phyloP scores from a whole-genome alignment of 2,888 invertebrate species.

The Campopleginae sp. region DNA sequence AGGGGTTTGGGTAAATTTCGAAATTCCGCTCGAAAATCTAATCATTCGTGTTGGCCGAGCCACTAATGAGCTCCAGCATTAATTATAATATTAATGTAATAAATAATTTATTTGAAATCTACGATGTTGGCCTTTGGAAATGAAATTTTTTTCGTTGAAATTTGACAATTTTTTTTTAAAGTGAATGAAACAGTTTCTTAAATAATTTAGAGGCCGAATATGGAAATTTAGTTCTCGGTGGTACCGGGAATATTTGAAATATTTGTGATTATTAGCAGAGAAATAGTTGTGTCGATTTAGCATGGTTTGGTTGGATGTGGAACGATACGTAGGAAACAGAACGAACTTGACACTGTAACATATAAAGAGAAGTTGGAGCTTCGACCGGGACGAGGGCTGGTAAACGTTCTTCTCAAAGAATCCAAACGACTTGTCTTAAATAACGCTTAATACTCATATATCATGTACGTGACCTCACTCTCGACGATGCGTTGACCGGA shows the following conservation, averaged over 20 bases:
- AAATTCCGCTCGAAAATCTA: not conserved
- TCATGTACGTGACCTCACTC: conserved; percentile 68
- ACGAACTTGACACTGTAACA: conserved; percentile 68
- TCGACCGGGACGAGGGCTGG: conserved; percentile 34
- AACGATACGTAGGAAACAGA: not conserved
- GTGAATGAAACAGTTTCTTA: not conserved
- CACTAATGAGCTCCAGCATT: not conserved
- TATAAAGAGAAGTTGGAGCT: conserved; percentile 26
- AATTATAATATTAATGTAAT: not conserved
- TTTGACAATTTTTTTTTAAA: no score
- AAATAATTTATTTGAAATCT: not conserved
- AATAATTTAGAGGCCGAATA: not conserved
- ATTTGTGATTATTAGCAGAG: no score
- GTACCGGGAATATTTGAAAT: not conserved
- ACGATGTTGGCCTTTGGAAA: not conserved
- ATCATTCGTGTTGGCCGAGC: not conserved
- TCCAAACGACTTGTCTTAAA: conserved; percentile 64
- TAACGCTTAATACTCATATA: conserved; percentile 65
- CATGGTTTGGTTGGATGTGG: not conserved
- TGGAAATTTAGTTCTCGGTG: not conserved
- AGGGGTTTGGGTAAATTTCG: not conserved
- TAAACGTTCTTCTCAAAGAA: conserved; percentile 53
- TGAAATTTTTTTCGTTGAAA: not conserved
- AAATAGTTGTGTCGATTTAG: not conserved
- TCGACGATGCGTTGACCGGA: conserved; percentile 68